Evolutionary conservation across 2,888 invertebrate species (phyloP), one percentile per base, ranked within the genome.

Genomic region (Parnassius mnemosyne): DNA sequence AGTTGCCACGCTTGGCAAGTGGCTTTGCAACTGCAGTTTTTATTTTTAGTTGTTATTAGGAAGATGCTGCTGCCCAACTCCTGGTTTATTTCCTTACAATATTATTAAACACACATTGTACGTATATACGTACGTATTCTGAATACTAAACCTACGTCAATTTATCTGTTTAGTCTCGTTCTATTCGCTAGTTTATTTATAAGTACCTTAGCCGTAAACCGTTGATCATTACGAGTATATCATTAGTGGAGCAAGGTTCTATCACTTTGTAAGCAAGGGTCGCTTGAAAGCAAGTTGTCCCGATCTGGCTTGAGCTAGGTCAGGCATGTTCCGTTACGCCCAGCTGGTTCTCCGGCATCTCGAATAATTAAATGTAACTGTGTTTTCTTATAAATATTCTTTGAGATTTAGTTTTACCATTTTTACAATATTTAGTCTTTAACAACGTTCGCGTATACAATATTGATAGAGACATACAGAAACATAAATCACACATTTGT

Each of bases 261-360:
- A 25, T 7, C 49, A 44, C 12, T 34, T 34, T n/a, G 46, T n/a
- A 20, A 20, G 47, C 11, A 11, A n/a, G 13, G 43, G 10, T 16
- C 47, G 42, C 49, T 20, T 58, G 52, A 9, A 60, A 54, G 60
- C 53, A 60, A 60, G 53, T 54, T 54, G 60, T 25, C 49, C 49
- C 25, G 42, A 12, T 44, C 12, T 44, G 44, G 43, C 54, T 11
- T 47, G 57, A 16, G 49, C 49, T 54, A 42, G 60, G 54, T 53
- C 60, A 54, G 49, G 16, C 51, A 52, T 16, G 58, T 20, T 43
- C 42, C 57, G 50, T 57, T 57, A 50, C 13, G 13, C 9, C 5
- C 16, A 20, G 12, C n/a, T 12, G 12, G 46, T 46, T 46, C n/a
- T 46, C 46, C 46, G 12, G 7, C 5, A 46, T 46, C n/a, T 46